These are phyloP conservation scores for Drosophila flavopinicola DNA, from an alignment of 2,888 invertebrate species.

Conservation along the genomic window DNA sequence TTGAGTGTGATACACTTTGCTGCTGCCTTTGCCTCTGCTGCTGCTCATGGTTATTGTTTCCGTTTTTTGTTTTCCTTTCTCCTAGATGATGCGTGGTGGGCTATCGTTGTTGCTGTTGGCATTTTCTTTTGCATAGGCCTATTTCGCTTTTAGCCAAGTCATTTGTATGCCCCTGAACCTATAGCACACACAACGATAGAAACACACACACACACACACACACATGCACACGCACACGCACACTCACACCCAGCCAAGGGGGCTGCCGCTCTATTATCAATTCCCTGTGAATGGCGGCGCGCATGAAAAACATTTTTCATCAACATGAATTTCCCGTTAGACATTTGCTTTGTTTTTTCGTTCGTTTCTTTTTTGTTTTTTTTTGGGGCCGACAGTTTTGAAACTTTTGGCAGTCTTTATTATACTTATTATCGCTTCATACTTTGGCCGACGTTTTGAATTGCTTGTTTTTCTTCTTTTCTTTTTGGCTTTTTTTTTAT, in stretches of 20 bases:
- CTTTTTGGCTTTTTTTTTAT: not conserved
- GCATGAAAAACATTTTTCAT: constrained; percentile 77
- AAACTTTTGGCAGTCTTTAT: constrained; percentile 76
- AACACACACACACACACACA: constrained; percentile 19
- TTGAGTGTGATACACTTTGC: constrained; percentile 30
- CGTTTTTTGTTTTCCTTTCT: not conserved
- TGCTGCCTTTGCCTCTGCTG: constrained; percentile 21
- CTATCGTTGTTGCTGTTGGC: constrained; percentile 2
- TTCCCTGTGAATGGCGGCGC: constrained; percentile 65
- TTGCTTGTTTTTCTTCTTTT: constrained; percentile 37
- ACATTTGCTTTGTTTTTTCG: constrained; percentile 65
- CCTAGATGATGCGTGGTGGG: constrained; percentile 20
- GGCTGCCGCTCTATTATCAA: constrained; percentile 33
- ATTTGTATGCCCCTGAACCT: constrained; percentile 66
- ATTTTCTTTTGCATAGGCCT: constrained; percentile 37
- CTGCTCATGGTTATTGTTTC: constrained; percentile 14
- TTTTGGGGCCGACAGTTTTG: constrained; percentile 28
- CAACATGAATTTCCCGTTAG: constrained; percentile 75
- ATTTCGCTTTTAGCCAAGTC: constrained; percentile 61
- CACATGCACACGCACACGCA: constrained; percentile 21
- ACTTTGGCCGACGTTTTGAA: constrained; percentile 56
- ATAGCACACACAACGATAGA: constrained; percentile 34
- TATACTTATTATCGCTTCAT: constrained; percentile 77
- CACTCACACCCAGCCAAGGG: constrained; percentile 3
- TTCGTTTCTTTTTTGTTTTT: constrained; percentile 16